phyloP scores from a whole-genome alignment of 1,140 invertebrate genomes.

The Euura saliciscinereae region DNA sequence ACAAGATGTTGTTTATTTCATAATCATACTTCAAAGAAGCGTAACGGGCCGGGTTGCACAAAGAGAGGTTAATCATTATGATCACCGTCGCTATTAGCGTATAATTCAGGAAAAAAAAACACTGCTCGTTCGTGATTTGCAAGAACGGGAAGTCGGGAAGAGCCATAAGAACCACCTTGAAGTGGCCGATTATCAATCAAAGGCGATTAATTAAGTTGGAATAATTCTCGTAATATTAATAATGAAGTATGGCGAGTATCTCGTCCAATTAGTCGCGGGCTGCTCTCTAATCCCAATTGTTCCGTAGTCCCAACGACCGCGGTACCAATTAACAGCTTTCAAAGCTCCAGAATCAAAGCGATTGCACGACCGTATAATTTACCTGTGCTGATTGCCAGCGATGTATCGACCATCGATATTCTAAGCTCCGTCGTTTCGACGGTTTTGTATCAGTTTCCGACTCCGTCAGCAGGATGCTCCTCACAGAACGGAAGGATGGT shows the following conservation, averaged over 20 bases:
- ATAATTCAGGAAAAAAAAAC: no score
- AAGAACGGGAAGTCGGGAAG: neutral
- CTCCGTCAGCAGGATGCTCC: no score
- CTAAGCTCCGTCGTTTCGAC: neutral
- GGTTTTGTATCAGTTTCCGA: neutral
- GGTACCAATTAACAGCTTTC: no score
- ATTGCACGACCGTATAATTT: neutral
- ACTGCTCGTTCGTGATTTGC: neutral
- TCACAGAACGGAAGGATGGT: neutral
- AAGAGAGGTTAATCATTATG: neutral
- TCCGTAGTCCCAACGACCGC: no score
- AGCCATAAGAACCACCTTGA: neutral
- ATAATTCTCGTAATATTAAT: no score
- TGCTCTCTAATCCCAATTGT: no score
- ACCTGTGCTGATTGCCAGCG: neutral
- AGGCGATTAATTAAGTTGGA: neutral
- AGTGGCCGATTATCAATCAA: neutral
- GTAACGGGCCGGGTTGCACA: neutral
- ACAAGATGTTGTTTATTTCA: neutral
- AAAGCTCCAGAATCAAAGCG: no score
- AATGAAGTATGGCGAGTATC: no score
- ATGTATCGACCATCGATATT: neutral
- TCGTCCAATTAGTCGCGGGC: no score
- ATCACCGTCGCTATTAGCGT: no score
- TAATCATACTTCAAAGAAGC: neutral